phyloP scores from a whole-genome alignment of 2,888 invertebrate species.

The Anthophora plumipes region DNA sequence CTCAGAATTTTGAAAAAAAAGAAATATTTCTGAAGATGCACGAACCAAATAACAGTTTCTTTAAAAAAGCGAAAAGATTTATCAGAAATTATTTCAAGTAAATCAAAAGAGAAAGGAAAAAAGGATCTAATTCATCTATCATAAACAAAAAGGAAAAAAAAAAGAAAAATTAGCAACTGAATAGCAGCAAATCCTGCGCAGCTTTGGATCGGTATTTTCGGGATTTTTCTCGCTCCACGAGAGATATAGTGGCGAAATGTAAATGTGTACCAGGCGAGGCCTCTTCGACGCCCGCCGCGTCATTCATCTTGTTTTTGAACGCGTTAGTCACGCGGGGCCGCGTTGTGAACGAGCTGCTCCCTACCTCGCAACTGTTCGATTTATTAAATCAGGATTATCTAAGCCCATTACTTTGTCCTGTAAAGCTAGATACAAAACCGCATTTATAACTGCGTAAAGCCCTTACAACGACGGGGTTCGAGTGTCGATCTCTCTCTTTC shows the following conservation, averaged over 20 bases:
- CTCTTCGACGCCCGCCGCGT: conserved; percentile 41
- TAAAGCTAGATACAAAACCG: conserved; percentile 82
- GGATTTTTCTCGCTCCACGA: conserved; percentile 38
- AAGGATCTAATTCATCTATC: not conserved
- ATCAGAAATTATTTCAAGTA: not conserved
- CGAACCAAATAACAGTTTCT: too few species aligned
- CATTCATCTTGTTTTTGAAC: conserved; percentile 77
- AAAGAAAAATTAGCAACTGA: not conserved
- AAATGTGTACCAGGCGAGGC: conserved; percentile 59
- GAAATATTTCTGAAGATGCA: too few species aligned
- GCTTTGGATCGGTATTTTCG: conserved; percentile 44
- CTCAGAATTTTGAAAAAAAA: not conserved
- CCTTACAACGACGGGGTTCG: conserved; percentile 59
- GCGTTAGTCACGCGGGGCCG: conserved; percentile 82
- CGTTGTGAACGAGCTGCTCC: conserved; percentile 74
- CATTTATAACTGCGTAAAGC: conserved; percentile 78
- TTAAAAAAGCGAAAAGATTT: too few species aligned
- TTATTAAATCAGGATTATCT: conserved; percentile 85
- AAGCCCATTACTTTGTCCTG: conserved; percentile 82
- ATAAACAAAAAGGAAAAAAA: not conserved
- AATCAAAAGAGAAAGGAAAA: not conserved
- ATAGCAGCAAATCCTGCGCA: conserved; percentile 26
- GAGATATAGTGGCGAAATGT: conserved; percentile 70
- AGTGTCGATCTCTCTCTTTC: conserved; percentile 33
- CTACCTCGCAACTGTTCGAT: conserved; percentile 84